These are phyloP conservation scores for Epizoanthus fatuus DNA, from an alignment of 92 coral and sea anemone species.

Conservation along the genomic window DNA sequence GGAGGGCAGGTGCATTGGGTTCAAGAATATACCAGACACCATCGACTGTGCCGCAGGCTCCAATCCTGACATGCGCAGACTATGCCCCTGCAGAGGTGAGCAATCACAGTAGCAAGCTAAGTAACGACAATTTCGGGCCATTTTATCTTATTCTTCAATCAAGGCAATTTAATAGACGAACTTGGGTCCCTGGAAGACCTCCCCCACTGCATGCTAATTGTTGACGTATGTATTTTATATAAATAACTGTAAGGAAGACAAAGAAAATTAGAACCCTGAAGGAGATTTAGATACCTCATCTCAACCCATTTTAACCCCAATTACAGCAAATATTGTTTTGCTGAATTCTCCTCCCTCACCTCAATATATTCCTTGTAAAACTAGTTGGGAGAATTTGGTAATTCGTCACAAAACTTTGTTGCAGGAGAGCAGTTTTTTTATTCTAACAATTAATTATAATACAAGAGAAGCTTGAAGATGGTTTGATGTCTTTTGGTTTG, in stretches of 20 bases:
- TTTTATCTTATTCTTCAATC: no score
- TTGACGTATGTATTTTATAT: background rate
- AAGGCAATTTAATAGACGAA: no score
- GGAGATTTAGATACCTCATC: background rate
- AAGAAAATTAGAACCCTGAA: background rate
- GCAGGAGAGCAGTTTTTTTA: background rate
- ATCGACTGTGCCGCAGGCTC: no score
- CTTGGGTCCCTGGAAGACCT: no score
- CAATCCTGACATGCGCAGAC: no score
- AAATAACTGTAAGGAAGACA: background rate
- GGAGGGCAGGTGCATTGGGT: no score
- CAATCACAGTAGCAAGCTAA: no score
- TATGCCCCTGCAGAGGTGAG: no score
- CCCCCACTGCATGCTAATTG: no score
- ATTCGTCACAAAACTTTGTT: background rate
- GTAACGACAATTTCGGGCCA: no score
- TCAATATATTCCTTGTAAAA: conserved; percentile 1
- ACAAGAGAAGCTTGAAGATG: background rate
- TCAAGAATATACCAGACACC: no score
- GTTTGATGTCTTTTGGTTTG: background rate
- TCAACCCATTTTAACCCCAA: background rate
- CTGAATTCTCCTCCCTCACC: background rate
- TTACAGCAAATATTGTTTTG: background rate
- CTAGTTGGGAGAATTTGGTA: conserved; percentile 6
- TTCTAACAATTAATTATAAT: background rate